Conservation (phyloP, 2,888 invertebrate species). For the Hydrotaea cyrtoneurina region DNA sequence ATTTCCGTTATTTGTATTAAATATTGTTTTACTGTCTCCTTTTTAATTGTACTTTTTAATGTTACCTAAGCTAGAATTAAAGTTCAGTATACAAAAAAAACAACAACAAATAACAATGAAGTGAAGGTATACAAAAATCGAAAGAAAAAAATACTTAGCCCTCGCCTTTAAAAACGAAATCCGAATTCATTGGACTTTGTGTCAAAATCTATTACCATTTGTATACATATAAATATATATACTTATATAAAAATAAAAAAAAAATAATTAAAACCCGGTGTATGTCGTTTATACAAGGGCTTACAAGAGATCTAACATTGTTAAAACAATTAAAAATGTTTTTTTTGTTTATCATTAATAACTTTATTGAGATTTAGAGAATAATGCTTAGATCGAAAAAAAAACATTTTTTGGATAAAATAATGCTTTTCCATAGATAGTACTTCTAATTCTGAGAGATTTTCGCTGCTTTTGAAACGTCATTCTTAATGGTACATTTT, state of each 20-base stretch:
- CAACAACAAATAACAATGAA: background rate
- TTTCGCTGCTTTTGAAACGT: too few relatives aligned
- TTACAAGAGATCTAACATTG: too few relatives aligned
- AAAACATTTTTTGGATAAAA: too few relatives aligned
- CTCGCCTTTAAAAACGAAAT: too few relatives aligned
- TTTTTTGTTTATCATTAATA: background rate
- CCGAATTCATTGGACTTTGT: too few relatives aligned
- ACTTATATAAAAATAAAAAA: too few relatives aligned
- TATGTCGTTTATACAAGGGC: too few relatives aligned
- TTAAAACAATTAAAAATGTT: background rate
- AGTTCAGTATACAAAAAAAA: slow-evolving; percentile 14
- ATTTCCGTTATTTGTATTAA: slow-evolving; percentile 29
- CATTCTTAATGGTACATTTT: too few relatives aligned
- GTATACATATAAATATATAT: background rate
- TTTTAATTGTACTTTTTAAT: slow-evolving; percentile 33
- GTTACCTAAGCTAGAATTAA: slow-evolving; percentile 16
- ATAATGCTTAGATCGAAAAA: background rate
- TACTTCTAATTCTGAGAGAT: too few relatives aligned
- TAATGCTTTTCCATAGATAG: too few relatives aligned
- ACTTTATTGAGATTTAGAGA: background rate
- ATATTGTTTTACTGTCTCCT: slow-evolving; percentile 21
- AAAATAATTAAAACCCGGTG: too few relatives aligned
- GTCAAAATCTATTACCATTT: too few relatives aligned
- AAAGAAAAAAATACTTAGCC: background rate
- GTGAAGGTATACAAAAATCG: background rate